Evolutionary conservation across 2,888 invertebrate genomes (phyloP), one percentile per base, ranked within the genome.

Genomic region (Ephialtes manifestator): DNA sequence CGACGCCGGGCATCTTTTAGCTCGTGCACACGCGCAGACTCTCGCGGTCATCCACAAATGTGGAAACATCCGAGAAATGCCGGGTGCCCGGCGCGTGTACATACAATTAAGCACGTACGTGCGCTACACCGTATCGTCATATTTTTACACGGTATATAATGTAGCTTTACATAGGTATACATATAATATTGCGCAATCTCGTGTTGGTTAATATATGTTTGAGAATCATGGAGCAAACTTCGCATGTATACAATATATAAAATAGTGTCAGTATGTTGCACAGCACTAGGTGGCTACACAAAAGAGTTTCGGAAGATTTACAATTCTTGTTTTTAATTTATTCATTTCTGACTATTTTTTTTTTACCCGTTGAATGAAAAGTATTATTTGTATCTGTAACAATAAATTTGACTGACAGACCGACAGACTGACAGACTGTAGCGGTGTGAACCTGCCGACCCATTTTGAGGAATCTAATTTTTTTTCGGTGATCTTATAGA

Each of bases 71-170:
- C 77, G 72, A 84, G 84, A 80, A 80, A 80, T 79, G 63, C 70
- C 80, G 67, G 39, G 76, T 77, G 65, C 76, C 65, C 35, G 48
- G 18, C 71, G 65, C 55, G 63, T 80, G 80, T 81, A 84, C 76
- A 55, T 58, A 80, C 84, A 84, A 84, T 84, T 84, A 84, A 81
- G 65, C 76, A 72, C 76, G 84, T 84, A 80, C 84, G 76, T 72
- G 71, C 46, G 65, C 35, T 39, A 53, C 72, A 48, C 43, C 78
- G 53, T 63, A 71, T 46, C 39, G 31, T 55, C 51, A n/a, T 46
- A 72, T 72, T 72, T 55, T 58, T 58, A 39, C 18, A 58, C 46
- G 4, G 55, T 55, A 20, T 55, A 39, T 53, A 77, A 24, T 39
- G 55, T 31, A 55, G 43, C n/a, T 48, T 39, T 58, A 68, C 55